phyloP scores from a whole-genome alignment of 2,888 invertebrate species.

The Mythimna loreyi region DNA sequence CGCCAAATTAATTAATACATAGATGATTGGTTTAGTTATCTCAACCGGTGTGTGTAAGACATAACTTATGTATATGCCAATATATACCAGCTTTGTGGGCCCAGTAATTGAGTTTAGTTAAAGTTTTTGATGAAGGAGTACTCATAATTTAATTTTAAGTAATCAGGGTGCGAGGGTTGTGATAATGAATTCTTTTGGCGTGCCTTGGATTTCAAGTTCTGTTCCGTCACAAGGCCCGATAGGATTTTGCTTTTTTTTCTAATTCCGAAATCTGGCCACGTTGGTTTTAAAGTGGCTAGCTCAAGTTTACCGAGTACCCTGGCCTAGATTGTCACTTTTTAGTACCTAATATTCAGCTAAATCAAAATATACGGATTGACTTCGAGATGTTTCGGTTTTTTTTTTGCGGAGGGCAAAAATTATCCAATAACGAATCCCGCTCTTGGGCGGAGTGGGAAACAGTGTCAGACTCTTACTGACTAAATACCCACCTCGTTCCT shows the following conservation, averaged over 20 bases:
- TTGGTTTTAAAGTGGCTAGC: conserved; percentile 18
- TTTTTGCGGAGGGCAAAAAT: too few species aligned
- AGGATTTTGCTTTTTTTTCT: conserved; percentile 1
- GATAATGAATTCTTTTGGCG: conserved; percentile 42
- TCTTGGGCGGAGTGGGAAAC: too few species aligned
- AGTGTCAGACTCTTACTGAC: too few species aligned
- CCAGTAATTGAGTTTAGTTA: conserved; percentile 45
- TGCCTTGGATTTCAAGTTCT: conserved; percentile 1
- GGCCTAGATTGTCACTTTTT: not conserved
- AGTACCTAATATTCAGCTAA: too few species aligned
- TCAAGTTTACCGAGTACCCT: not conserved
- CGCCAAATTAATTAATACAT: conserved; percentile 75
- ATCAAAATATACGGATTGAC: too few species aligned
- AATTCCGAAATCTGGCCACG: conserved; percentile 37
- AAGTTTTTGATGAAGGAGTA: conserved; percentile 54
- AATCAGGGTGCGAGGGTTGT: conserved; percentile 24
- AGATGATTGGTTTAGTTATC: conserved; percentile 78
- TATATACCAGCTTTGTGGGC: conserved; percentile 36
- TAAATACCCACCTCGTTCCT: too few species aligned
- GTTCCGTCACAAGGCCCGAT: not conserved
- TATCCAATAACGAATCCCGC: too few species aligned
- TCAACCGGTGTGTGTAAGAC: conserved; percentile 44
- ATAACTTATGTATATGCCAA: conserved; percentile 45
- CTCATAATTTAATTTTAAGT: conserved; percentile 41
- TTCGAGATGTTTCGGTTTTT: too few species aligned